phyloP scores from a whole-genome alignment of 1,140 invertebrate genomes.

The Macrostomum lignano region DNA sequence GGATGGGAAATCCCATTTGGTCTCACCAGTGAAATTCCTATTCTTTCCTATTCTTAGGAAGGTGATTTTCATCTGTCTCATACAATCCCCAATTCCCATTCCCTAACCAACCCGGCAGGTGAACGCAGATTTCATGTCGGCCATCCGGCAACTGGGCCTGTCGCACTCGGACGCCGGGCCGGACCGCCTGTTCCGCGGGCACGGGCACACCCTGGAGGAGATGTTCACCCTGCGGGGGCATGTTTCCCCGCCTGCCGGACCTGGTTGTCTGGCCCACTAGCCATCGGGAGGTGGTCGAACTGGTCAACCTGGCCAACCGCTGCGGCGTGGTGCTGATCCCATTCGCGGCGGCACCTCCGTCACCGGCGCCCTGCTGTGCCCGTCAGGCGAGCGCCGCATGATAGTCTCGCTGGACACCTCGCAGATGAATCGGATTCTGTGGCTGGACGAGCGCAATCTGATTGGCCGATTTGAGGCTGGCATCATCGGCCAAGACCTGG shows the following conservation, averaged over 20 bases:
- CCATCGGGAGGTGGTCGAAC: slow-evolving; percentile 48
- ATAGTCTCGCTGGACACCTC: slow-evolving; percentile 73
- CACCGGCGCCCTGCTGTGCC: slow-evolving; percentile 59
- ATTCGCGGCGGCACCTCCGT: slow-evolving; percentile 80
- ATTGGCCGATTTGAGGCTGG: slow-evolving; percentile 51
- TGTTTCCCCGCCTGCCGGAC: slow-evolving; percentile 57
- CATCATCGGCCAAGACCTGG: slow-evolving; percentile 62
- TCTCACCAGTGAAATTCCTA: too few species aligned
- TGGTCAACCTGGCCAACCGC: slow-evolving; percentile 46
- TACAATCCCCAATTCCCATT: too few species aligned
- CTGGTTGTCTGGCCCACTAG: slow-evolving; percentile 57
- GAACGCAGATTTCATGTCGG: too few species aligned
- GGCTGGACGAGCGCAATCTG: slow-evolving; percentile 64
- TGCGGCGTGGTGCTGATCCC: slow-evolving; percentile 61
- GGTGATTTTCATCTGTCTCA: too few species aligned
- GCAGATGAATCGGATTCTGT: slow-evolving; percentile 65
- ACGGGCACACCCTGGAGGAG: slow-evolving; percentile 63
- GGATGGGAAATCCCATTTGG: too few species aligned
- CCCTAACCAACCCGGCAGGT: too few species aligned
- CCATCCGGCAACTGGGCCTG: too few species aligned
- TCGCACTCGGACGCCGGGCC: slow-evolving; percentile 44
- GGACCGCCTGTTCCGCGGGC: slow-evolving; percentile 59
- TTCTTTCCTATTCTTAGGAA: too few species aligned
- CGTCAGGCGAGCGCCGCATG: slow-evolving; percentile 42
- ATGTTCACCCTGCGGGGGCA: slow-evolving; percentile 45